Base-by-base conservation (phyloP, 1,140 invertebrate species). In the Lysiphlebus fabarum region DNA sequence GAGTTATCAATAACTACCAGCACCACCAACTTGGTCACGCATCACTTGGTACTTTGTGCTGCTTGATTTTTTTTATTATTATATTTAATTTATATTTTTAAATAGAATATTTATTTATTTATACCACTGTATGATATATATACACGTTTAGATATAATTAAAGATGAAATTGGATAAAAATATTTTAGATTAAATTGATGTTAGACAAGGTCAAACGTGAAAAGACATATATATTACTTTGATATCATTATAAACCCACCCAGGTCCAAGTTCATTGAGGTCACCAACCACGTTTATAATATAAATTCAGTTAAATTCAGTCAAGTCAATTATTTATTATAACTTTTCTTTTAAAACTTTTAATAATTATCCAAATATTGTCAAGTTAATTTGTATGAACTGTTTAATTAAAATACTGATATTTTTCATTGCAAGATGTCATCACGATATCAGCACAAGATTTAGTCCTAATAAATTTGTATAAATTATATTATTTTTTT, bases 1-100 rank as follows among this genome's bases (percentile, higher is more conserved):
- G 50, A 59, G 65, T 65, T 70, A 69, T 70, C 67, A 70, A n/a
- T 70, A 70, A 70, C 66, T 54, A 61, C 65, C 65, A 66, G 65
- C 66, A 70, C 66, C 57, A 61, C 65, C 65, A 66, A 65, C 66
- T 65, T 36, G 66, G 67, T 70, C 65, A 67, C 68, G 69, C 69
- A 70, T 69, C 67, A 69, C 66, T 68, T 65, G 64, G 57, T 62
- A 67, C 69, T 70, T 70, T 69, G 67, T 70, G 65, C 62, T 59
- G 58, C 34, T 55, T 43, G 41, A 54, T 40, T 34, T 37, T n/a
- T 49, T 26, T 26, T 26, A 26, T 26, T 26, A 26, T 26, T 26
- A 45, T 45, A n/a, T 45, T 45, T 11, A 49, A 26, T 14, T 8
- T 14, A 4, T 6, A 26, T 26, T 26, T 26, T 26, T n/a, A n/a